These are phyloP conservation scores for Gryllus longicercus DNA, from an alignment of 2,888 invertebrate species.

Conservation along the genomic window DNA sequence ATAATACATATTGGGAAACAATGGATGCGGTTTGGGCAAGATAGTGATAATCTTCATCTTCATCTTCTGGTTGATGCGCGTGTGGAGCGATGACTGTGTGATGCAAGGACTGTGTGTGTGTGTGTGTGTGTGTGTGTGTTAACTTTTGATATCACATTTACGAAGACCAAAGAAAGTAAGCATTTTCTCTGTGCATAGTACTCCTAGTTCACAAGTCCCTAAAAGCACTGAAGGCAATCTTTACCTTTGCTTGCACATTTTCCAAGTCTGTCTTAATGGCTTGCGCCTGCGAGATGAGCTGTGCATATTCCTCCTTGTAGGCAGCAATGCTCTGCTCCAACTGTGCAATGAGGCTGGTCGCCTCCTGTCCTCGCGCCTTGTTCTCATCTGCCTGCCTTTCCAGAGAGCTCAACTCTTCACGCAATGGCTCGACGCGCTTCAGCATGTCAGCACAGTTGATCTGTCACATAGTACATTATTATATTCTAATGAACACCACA, in stretches of 20 bases:
- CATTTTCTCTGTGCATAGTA: background rate
- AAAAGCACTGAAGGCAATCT: constrained; percentile 24
- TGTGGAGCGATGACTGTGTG: too few relatives aligned
- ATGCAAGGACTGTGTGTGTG: too few relatives aligned
- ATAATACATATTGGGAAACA: too few relatives aligned
- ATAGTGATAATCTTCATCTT: too few relatives aligned
- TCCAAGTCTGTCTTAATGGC: constrained; percentile 97
- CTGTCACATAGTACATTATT: constrained; percentile 47
- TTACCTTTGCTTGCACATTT: constrained; percentile 92
- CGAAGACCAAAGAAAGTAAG: too few relatives aligned
- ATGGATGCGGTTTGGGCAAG: too few relatives aligned
- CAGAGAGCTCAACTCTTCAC: constrained; percentile 87
- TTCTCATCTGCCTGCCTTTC: constrained; percentile 92
- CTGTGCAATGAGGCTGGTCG: constrained; percentile 81
- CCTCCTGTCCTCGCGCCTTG: constrained; percentile 86
- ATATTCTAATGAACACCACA: too few relatives aligned
- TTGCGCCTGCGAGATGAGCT: constrained; percentile 97
- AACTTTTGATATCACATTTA: too few relatives aligned
- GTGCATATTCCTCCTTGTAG: constrained; percentile 99
- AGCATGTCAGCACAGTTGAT: constrained; percentile 98
- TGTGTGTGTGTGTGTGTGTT: too few relatives aligned
- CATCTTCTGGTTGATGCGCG: too few relatives aligned
- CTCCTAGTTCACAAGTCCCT: background rate
- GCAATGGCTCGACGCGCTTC: constrained; percentile 94
- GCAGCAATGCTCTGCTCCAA: constrained; percentile 93